A percentile compares a stretch with the other conserved stretches of the same genome.
These are phyloP conservation scores for Hemaris fuciformis DNA, from an alignment of 2,888 invertebrate genomes.

Conservation along the genomic window DNA sequence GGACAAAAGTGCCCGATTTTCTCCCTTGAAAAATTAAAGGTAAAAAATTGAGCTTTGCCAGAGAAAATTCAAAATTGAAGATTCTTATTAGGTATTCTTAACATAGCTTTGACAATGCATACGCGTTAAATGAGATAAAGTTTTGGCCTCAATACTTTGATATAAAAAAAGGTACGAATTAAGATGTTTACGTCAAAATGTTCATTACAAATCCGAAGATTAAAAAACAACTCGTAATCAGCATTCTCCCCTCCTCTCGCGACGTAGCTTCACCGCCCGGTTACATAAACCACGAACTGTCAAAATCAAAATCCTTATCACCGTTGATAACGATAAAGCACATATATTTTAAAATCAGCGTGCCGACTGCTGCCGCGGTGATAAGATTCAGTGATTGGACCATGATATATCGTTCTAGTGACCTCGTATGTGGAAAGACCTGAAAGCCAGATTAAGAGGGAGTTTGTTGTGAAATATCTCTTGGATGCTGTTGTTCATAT, in stretches of 20 bases:
- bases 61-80: no score
- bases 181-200: not conserved
- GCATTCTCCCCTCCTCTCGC: not conserved
- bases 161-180: not conserved
- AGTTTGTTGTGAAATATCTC: not conserved
- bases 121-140: no score
- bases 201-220: not conserved
- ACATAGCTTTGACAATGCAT: no score
- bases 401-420: conserved; percentile 38
- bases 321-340: conserved; percentile 38
- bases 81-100: no score
- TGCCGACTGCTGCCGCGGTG: conserved; percentile 38
- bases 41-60: no score
- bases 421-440: conserved; percentile 31
- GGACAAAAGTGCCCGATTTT: no score
- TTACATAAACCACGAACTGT: conserved; percentile 26
- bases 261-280: not conserved
- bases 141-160: no score
- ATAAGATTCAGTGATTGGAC: conserved; percentile 42
- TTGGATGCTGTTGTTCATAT: not conserved
- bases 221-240: no score
- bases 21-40: no score
- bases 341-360: conserved; percentile 40
- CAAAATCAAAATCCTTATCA: conserved; percentile 43
- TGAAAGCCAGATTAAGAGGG: not conserved